phyloP scores from a whole-genome alignment of 2,888 invertebrate species.

The Coenonympha arcania region DNA sequence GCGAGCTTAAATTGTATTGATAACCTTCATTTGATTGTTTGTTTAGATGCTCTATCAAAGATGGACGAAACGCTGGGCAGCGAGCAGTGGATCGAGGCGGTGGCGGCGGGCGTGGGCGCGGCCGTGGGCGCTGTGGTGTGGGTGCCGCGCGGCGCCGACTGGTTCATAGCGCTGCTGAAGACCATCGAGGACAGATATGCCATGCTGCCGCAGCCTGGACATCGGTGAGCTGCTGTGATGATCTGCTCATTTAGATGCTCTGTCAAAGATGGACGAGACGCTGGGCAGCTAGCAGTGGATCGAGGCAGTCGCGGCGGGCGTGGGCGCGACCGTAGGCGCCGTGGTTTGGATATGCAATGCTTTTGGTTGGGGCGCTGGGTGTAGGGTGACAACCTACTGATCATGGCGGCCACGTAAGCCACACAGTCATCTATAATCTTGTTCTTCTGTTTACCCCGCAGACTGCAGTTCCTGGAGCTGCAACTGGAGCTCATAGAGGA shows the following conservation, averaged over 20 bases:
- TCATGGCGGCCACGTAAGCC: no score
- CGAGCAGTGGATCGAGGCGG: conserved; percentile 80
- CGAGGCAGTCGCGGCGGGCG: conserved; percentile 73
- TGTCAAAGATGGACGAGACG: conserved; percentile 91
- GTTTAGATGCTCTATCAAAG: conserved; percentile 89
- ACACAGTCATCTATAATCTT: no score
- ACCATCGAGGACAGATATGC: conserved; percentile 92
- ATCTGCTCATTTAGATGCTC: conserved; percentile 90
- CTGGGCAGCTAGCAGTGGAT: conserved; percentile 83
- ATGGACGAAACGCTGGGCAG: conserved; percentile 89
- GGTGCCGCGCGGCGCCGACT: conserved; percentile 91
- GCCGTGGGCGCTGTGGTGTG: conserved; percentile 78
- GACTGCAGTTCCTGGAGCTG: conserved; percentile 89
- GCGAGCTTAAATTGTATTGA: no score
- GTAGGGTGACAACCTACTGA: no score
- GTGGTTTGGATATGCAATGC: conserved; percentile 86
- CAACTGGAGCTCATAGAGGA: conserved; percentile 94
- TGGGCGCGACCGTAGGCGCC: conserved; percentile 68
- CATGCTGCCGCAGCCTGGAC: conserved; percentile 86
- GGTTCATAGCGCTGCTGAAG: conserved; percentile 86
- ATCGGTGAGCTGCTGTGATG: conserved; percentile 68
- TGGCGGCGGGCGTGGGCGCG: conserved; percentile 57
- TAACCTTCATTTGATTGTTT: no score
- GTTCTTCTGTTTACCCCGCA: conserved; percentile 37
- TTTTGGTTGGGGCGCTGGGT: no score